Percentiles rank a stretch among this genome's conserved stretches.
These are phyloP conservation scores for Eospalax fontanierii DNA, from an alignment of 2,797 vertebrate species.

Conservation along the genomic window DNA sequence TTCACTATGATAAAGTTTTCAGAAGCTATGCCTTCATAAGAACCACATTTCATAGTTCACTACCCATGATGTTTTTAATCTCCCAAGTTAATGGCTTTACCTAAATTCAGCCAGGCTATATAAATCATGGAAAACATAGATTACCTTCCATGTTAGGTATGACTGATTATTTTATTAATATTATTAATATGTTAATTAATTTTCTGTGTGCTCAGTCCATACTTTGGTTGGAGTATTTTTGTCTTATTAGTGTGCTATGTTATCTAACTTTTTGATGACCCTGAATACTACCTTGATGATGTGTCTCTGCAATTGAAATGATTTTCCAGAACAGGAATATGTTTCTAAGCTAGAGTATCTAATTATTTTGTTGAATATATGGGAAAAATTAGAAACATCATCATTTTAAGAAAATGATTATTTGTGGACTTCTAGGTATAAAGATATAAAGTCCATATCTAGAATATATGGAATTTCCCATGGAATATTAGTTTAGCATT, in stretches of 20 bases:
- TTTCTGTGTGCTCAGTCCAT: background rate
- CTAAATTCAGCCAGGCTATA: constrained; percentile 64
- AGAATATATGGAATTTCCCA: background rate
- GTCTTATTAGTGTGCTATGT: background rate
- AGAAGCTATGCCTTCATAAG: constrained; percentile 52
- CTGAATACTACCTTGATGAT: background rate
- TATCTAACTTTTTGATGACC: background rate
- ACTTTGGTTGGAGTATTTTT: constrained; percentile 7
- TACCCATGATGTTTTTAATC: constrained; percentile 76
- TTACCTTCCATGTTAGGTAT: constrained; percentile 33
- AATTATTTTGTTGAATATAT: constrained; percentile 72
- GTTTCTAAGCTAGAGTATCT: constrained; percentile 34
- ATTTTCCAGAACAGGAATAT: constrained; percentile 60
- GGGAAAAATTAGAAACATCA: constrained; percentile 58
- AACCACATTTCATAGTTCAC: constrained; percentile 79
- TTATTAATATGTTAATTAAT: constrained; percentile 46
- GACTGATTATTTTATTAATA: constrained; percentile 71
- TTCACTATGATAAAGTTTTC: constrained; percentile 66
- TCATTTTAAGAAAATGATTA: constrained; percentile 71
- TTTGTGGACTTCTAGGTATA: constrained; percentile 41
- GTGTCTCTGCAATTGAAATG: constrained; percentile 40
- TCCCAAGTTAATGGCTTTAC: constrained; percentile 78
- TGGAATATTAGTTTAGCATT: constrained; percentile 43
- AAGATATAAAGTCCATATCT: constrained; percentile 17
- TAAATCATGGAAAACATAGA: constrained; percentile 65